phyloP scores from a whole-genome alignment of 2,888 invertebrate species.

The Drosophila picticornis region DNA sequence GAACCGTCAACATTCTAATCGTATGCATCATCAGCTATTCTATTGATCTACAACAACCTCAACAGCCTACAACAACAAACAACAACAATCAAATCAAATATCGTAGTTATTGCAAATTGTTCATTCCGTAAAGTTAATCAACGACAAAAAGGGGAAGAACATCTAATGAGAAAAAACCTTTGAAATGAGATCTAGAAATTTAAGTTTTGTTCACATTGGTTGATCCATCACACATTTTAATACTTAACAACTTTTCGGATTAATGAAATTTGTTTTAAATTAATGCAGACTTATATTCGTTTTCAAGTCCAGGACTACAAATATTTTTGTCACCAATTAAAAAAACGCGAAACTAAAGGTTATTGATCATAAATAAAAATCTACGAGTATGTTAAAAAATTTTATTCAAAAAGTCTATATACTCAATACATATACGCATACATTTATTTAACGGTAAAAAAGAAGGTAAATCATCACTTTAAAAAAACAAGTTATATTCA shows the following conservation, averaged over 20 bases:
- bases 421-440: slow-evolving; percentile 58
- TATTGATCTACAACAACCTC: slow-evolving; percentile 61
- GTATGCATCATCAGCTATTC: slow-evolving; percentile 67
- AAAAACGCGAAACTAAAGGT: slow-evolving; percentile 29
- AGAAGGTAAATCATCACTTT: slow-evolving; percentile 46
- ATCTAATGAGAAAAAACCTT: slow-evolving; percentile 9
- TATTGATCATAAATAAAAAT: slow-evolving; percentile 45
- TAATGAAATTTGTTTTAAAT: slow-evolving; percentile 34
- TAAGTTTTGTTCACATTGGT: slow-evolving; percentile 63
- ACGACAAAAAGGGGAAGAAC: slow-evolving; percentile 24
- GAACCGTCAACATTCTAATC: slow-evolving; percentile 73
- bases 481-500: slow-evolving; percentile 59
- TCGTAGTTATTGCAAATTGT: slow-evolving; percentile 73
- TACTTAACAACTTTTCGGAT: slow-evolving; percentile 14
- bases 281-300: slow-evolving; percentile 26
- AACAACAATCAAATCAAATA: slow-evolving; percentile 74
- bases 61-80: slow-evolving; percentile 52
- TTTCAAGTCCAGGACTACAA: slow-evolving; percentile 43
- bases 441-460: slow-evolving; percentile 37
- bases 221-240: slow-evolving; percentile 40
- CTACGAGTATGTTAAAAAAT: slow-evolving; percentile 55
- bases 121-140: slow-evolving; percentile 55
- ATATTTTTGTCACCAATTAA: slow-evolving; percentile 59
- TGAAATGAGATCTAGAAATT: slow-evolving; percentile 35
- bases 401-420: slow-evolving; percentile 54